Base-by-base conservation (phyloP, 2,888 invertebrate species). In the Eupithecia inturbata region DNA sequence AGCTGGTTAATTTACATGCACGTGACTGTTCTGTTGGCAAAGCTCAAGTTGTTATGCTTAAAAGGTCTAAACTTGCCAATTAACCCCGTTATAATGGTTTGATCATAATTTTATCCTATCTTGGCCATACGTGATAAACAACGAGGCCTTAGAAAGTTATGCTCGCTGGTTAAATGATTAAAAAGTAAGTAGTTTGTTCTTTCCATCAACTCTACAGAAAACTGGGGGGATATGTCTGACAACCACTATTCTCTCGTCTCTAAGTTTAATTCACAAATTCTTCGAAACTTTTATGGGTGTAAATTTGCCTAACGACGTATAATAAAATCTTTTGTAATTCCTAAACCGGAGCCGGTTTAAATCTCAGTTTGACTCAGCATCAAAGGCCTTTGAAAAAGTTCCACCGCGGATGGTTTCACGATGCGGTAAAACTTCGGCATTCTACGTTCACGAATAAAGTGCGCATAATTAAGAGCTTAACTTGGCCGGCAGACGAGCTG, bases 391-490 rank as follows among this genome's bases (percentile, higher is more conserved):
- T 41, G 26, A 67, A 45, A 67, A 41, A 71, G 39, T 71, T 67
- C 22, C 33, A 26, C 60, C 22, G 45, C 41, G 60, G 41, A 68
- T 22, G 63, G 45, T 63, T 68, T 72, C 64, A 68, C 28, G 39
- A 28, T 72, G 53, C 39, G 53, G 63, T 31, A 68, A 63, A 72
- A 72, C 36, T 68, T 72, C 39, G 19, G 33, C 49, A 19, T 53
- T 19, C 62, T 26, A 57, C 39, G 68, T 68, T 53, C 36, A 22
- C 68, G 72, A 28, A 72, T 68, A 63, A 68, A 68, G 68, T 68
- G 36, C 28, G 36, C 22, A 53, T 53, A 64, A 72, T 72, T 72
- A 68, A 57, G 72, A 72, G 49, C 53, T 14, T n/a, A 68, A 68
- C 72, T 72, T 72, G 68, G 68, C 68, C 57, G 26, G 26, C 57